These are phyloP conservation scores for Dexiosoma caninum DNA, from an alignment of 2,888 invertebrate species.

Conservation along the genomic window DNA sequence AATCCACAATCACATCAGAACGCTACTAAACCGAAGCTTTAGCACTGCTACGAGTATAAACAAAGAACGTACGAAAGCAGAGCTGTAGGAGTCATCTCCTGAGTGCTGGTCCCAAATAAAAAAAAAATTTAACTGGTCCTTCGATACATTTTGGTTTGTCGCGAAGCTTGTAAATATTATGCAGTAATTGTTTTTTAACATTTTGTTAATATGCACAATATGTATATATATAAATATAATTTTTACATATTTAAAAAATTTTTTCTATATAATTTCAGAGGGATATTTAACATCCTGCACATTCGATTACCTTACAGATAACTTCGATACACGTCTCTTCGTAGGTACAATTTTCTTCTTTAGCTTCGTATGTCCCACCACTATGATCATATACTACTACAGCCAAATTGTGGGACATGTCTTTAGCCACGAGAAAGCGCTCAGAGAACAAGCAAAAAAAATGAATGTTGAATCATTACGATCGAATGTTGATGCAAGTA, in stretches of 20 bases:
- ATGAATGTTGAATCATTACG: slow-evolving; percentile 93
- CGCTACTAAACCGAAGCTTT: no score
- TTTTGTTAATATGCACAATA: no score
- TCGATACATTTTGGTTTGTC: no score
- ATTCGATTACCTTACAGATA: slow-evolving; percentile 89
- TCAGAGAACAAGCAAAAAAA: slow-evolving; percentile 89
- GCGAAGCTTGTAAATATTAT: no score
- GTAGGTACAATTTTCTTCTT: slow-evolving; percentile 87
- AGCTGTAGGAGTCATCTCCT: no score
- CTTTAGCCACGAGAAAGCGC: slow-evolving; percentile 89
- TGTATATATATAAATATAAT: neutral
- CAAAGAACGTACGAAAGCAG: no score
- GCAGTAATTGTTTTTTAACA: no score
- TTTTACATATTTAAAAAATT: neutral
- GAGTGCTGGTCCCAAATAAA: no score
- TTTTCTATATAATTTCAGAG: slow-evolving; percentile 80
- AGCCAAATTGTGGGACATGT: slow-evolving; percentile 92
- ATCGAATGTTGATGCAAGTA: slow-evolving; percentile 82
- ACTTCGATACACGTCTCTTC: slow-evolving; percentile 87
- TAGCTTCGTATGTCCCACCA: slow-evolving; percentile 87
- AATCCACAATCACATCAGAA: no score
- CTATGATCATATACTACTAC: slow-evolving; percentile 88
- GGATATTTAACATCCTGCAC: slow-evolving; percentile 92
- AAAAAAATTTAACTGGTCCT: no score
- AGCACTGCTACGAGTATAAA: no score